Evolutionary conservation across 1,140 invertebrate species (phyloP).

Genomic region (Araneus ventricosus): DNA sequence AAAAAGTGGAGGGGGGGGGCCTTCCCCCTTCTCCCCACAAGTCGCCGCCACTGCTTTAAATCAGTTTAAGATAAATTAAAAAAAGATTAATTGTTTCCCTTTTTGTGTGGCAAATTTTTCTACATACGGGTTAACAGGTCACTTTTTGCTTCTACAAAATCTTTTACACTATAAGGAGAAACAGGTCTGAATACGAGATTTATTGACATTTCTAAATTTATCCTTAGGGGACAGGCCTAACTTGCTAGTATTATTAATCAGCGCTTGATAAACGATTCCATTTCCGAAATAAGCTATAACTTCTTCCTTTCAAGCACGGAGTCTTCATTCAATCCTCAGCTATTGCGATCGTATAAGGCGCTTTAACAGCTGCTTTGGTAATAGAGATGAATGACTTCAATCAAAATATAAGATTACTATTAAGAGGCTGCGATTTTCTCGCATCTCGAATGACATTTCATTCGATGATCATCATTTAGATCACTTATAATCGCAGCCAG

Average conservation of each 20-base stretch:
- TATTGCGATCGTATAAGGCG: background rate
- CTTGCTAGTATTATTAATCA: background rate
- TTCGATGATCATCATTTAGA: background rate
- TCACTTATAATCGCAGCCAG: background rate
- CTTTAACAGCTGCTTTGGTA: background rate
- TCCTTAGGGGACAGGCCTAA: too few relatives aligned
- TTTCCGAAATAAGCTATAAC: background rate
- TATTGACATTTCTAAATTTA: too few relatives aligned
- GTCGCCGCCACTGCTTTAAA: too few relatives aligned
- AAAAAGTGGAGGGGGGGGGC: too few relatives aligned
- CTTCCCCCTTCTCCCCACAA: too few relatives aligned
- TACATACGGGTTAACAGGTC: too few relatives aligned
- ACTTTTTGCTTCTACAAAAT: too few relatives aligned
- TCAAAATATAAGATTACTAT: slow-evolving; percentile 22
- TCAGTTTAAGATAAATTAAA: too few relatives aligned
- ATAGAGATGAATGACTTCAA: slow-evolving; percentile 8
- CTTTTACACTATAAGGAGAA: too few relatives aligned
- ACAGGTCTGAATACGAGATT: too few relatives aligned
- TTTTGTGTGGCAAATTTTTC: too few relatives aligned
- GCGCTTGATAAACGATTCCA: background rate
- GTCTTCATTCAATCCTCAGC: background rate
- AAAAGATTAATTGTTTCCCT: too few relatives aligned
- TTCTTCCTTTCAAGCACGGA: background rate
- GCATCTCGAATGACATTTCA: slow-evolving; percentile 29
- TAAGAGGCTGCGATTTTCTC: slow-evolving; percentile 23